Conservation (phyloP, 1,140 invertebrate genomes). For the Tetraneura akinire region DNA sequence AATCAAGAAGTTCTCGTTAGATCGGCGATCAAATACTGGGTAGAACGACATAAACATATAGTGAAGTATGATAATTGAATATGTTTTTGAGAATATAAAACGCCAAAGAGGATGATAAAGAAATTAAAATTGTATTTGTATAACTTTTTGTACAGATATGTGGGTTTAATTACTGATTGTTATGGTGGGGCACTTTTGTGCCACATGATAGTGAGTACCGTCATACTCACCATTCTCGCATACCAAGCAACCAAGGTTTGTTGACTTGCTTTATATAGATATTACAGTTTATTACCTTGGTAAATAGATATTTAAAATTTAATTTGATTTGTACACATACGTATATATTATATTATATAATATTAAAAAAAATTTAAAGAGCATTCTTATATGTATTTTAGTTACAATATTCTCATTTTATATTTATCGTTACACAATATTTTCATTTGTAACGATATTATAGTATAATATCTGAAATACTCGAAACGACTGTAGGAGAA, state of each 20-base stretch:
- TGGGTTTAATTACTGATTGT: slow-evolving; percentile 75
- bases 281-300: not conserved
- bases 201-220: slow-evolving; percentile 81
- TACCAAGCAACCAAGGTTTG: slow-evolving; percentile 81
- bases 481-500: not conserved
- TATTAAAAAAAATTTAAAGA: too few relatives aligned
- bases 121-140: not conserved
- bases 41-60: slow-evolving; percentile 81
- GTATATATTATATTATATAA: too few relatives aligned
- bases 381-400: too few relatives aligned
- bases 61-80: slow-evolving; percentile 60
- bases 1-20: slow-evolving; percentile 80
- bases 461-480: not conserved
- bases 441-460: too few relatives aligned
- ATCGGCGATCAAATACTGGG: slow-evolving; percentile 85
- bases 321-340: not conserved
- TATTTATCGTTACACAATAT: too few relatives aligned
- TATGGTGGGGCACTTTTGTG: slow-evolving; percentile 77
- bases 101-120: not conserved
- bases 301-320: not conserved
- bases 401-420: too few relatives aligned
- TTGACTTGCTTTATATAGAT: not conserved
- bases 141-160: slow-evolving; percentile 65
- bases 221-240: slow-evolving; percentile 76
- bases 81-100: not conserved